Base-by-base conservation (phyloP, 2,113 vertebrate genomes). In the Petrocephalus zakoni region DNA sequence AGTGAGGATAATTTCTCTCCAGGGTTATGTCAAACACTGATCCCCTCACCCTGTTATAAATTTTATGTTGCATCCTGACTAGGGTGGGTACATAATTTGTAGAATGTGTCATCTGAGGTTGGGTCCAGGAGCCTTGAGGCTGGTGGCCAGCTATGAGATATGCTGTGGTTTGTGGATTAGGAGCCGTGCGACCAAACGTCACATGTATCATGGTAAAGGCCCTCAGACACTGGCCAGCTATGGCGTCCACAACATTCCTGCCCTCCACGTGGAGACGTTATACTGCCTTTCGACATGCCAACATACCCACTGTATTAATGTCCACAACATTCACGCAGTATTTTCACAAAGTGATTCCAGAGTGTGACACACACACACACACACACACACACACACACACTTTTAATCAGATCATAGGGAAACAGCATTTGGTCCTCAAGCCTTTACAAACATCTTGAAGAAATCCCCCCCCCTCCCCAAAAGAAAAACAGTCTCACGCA, bases 201-300 rank as follows among this genome's bases (percentile, higher is more conserved):
- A 42, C 37, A 55, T 17, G n/a, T 55, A 34, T 42, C 72, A 55
- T 29, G 53, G 17, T 25, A 29, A 34, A 72, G 51, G 52, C 22
- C 58, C 64, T 85, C 19, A 42, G 0, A 61, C 46, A 15, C 75
- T 15, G 52, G 47, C 68, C 64, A 25, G 52, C 87, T 87, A 55
- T 86, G 53, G 84, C 89, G 72, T 88, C 78, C 90, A 91, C 91
- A 90, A 89, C 78, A 68, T 88, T 88, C 75, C 91, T 75, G 84
- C 90, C 51, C 88, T 91, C 89, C 64, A 82, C 37, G 22, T 82
- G 56, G 81, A 88, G 55, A 86, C 49, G 86, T 90, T 88, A n/a
- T 47, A 75, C 87, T 88, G 87, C 81, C 92, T 92, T 93, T 94
- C 90, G 92, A 55, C 92, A 87, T 81, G 89, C 91, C 93, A 90